A percentile compares a stretch with the other conserved stretches of the same genome.
Evolutionary conservation across 2,888 invertebrate species (phyloP).

Genomic region (Drosophila setosimentum): DNA sequence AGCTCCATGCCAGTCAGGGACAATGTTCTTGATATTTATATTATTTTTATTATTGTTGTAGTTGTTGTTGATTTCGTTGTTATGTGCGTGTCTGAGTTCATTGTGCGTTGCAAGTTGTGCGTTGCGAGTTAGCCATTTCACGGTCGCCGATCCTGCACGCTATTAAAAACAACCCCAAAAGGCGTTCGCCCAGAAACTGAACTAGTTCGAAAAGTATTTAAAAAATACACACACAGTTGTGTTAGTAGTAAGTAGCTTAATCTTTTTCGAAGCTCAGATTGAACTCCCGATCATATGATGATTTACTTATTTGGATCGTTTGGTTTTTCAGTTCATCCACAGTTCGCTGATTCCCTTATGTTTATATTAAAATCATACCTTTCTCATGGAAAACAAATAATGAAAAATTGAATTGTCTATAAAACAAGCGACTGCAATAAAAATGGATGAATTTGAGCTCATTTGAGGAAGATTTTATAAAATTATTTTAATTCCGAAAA

Average conservation of each 20-base stretch:
- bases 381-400: not conserved
- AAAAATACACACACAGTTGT: not conserved
- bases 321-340: not conserved
- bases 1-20: slow-evolving; percentile 9
- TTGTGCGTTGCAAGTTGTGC: slow-evolving; percentile 70
- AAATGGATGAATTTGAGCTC: not conserved
- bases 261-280: not conserved
- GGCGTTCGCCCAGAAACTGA: slow-evolving; percentile 50
- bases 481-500: not conserved
- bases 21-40: slow-evolving; percentile 14
- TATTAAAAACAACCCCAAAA: slow-evolving; percentile 58
- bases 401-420: no score
- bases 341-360: not conserved
- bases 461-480: not conserved
- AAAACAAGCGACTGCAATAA: not conserved
- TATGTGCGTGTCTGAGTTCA: slow-evolving; percentile 66
- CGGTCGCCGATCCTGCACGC: slow-evolving; percentile 80
- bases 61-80: slow-evolving; percentile 31
- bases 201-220: slow-evolving; percentile 20
- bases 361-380: not conserved
- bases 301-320: not conserved
- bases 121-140: slow-evolving; percentile 65
- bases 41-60: slow-evolving; percentile 23
- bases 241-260: not conserved
- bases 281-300: not conserved